Evolutionary conservation across 2,797 vertebrate genomes (phyloP).

Genomic region (Pangasius macronema): DNA sequence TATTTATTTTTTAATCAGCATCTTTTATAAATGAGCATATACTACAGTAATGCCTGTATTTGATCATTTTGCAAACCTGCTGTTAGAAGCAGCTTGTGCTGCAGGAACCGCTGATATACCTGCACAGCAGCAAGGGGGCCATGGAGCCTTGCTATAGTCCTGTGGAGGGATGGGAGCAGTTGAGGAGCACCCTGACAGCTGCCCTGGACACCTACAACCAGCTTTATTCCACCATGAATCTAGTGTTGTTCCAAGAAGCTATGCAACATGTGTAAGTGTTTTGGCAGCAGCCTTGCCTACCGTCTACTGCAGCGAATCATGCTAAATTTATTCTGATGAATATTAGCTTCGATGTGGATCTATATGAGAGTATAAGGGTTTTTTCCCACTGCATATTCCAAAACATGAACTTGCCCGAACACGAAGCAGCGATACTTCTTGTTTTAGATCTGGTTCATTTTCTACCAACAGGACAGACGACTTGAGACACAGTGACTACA

Average conservation of each 20-base stretch:
- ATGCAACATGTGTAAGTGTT: slow-evolving; percentile 79
- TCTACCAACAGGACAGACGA: background rate
- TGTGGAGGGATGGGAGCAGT: slow-evolving; percentile 74
- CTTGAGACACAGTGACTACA: background rate
- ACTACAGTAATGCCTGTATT: slow-evolving; percentile 15
- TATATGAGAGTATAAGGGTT: background rate
- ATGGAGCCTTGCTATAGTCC: slow-evolving; percentile 70
- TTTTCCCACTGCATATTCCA: background rate
- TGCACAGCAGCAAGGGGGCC: slow-evolving; percentile 71
- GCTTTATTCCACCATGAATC: slow-evolving; percentile 76
- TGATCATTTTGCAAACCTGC: slow-evolving; percentile 60
- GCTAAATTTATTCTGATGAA: background rate
- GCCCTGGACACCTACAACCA: slow-evolving; percentile 79
- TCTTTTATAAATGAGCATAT: background rate
- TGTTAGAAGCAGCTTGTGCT: slow-evolving; percentile 67
- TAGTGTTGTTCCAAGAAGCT: slow-evolving; percentile 81
- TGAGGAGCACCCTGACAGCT: slow-evolving; percentile 72
- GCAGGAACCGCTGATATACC: slow-evolving; percentile 77
- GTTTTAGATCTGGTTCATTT: background rate
- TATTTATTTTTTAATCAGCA: background rate
- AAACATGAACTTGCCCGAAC: background rate
- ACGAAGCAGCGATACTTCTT: background rate
- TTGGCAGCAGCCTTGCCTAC: background rate
- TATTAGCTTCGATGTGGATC: background rate
- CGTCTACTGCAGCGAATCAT: background rate